phyloP scores from a whole-genome alignment of 2,888 invertebrate genomes.

The Vesta saturnalis region DNA sequence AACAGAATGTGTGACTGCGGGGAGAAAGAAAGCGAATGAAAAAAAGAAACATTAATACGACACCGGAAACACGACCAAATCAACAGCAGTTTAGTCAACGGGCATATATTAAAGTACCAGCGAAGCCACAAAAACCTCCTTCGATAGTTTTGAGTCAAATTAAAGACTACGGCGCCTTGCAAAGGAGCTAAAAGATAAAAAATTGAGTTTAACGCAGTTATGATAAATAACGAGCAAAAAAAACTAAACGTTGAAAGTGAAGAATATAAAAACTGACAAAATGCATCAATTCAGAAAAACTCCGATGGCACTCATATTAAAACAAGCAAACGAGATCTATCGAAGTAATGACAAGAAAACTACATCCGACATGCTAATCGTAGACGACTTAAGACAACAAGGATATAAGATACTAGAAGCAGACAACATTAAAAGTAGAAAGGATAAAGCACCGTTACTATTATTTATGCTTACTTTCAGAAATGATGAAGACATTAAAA shows the following conservation, averaged over 20 bases:
- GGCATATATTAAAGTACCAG: neutral
- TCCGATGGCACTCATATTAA: slow-evolving; percentile 10
- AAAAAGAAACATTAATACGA: neutral
- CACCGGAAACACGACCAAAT: too few species aligned
- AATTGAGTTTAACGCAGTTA: too few species aligned
- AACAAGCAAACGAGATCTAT: slow-evolving; percentile 12
- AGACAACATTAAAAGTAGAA: too few species aligned
- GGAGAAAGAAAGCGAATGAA: neutral
- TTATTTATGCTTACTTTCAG: too few species aligned
- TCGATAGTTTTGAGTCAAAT: too few species aligned
- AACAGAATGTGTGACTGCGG: slow-evolving; percentile 4
- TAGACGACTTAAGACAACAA: slow-evolving; percentile 4
- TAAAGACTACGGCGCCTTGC: too few species aligned
- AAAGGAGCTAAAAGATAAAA: neutral
- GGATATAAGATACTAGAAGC: too few species aligned
- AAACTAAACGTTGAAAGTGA: too few species aligned
- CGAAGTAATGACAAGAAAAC: too few species aligned
- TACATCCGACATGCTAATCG: neutral
- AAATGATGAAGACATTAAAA: slow-evolving; percentile 14
- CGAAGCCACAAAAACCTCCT: slow-evolving; percentile 7
- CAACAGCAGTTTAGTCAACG: neutral
- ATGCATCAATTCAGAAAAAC: neutral
- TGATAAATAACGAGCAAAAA: too few species aligned
- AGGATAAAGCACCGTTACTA: too few species aligned
- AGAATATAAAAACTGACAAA: too few species aligned